Evolutionary conservation across 2,113 vertebrate species (phyloP).

Genomic region (Plectropomus leopardus): DNA sequence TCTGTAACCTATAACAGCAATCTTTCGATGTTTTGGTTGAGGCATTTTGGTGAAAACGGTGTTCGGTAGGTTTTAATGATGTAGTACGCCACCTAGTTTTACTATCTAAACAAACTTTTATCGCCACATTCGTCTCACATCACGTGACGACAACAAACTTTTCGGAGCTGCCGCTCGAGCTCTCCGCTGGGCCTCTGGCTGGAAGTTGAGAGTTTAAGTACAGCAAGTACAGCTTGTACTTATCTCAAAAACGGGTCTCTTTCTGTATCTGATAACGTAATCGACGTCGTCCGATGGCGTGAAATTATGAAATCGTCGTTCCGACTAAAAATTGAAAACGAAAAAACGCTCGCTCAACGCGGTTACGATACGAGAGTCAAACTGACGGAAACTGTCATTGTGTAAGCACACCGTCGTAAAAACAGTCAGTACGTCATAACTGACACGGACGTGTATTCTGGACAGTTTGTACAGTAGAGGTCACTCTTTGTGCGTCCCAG

Average conservation of each 20-base stretch:
- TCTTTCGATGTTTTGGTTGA: conserved; percentile 87
- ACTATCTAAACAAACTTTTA: conserved; percentile 82
- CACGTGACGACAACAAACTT: conserved; percentile 91
- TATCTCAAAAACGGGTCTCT: background rate
- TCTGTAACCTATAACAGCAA: conserved; percentile 87
- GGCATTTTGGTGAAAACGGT: conserved; percentile 76
- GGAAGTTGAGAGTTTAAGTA: conserved; percentile 51
- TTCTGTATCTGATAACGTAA: background rate
- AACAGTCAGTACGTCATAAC: conserved; percentile 61
- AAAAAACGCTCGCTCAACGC: conserved; percentile 60
- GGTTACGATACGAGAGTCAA: conserved; percentile 66
- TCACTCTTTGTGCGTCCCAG: conserved; percentile 57
- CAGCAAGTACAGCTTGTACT: conserved; percentile 40
- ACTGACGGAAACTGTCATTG: conserved; percentile 82
- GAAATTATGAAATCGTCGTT: conserved; percentile 13
- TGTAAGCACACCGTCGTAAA: conserved; percentile 83
- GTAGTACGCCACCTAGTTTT: conserved; percentile 57
- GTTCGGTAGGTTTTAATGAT: conserved; percentile 25
- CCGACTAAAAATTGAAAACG: conserved; percentile 11
- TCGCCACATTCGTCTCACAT: conserved; percentile 83
- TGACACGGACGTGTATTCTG: conserved; percentile 18
- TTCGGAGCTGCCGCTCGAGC: conserved; percentile 73
- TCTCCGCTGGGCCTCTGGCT: conserved; percentile 73
- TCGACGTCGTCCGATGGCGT: conserved; percentile 1
- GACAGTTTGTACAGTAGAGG: conserved; percentile 57